These are phyloP conservation scores for Resseliella maxima DNA, from an alignment of 2,888 invertebrate species.

Conservation along the genomic window DNA sequence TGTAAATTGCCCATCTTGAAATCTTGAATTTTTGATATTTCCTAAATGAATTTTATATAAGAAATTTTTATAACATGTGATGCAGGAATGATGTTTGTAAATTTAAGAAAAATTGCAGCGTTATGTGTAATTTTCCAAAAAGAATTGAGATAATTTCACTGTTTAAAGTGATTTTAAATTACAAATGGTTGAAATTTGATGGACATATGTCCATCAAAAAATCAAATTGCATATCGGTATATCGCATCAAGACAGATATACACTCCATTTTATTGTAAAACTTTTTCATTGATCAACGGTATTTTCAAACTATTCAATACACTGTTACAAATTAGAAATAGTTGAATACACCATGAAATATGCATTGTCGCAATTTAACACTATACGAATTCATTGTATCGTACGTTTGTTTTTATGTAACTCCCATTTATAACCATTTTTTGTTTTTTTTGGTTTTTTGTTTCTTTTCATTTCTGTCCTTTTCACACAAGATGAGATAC, in stretches of 20 bases:
- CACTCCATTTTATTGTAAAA: not conserved
- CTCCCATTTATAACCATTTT: not conserved
- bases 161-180: constrained; percentile 51
- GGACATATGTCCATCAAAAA: constrained; percentile 38
- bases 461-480: not conserved
- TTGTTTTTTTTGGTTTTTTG: not conserved
- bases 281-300: constrained; percentile 16
- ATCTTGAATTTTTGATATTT: too few relatives aligned
- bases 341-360: not conserved
- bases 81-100: not conserved
- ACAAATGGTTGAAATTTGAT: constrained; percentile 9
- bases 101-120: not conserved
- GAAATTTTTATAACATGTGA: too few relatives aligned
- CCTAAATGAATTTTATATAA: too few relatives aligned
- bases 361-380: not conserved
- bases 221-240: constrained; percentile 22
- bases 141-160: not conserved
- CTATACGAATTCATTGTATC: not conserved
- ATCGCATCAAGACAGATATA: not conserved
- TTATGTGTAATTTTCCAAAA: not conserved
- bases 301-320: too few relatives aligned
- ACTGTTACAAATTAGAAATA: too few relatives aligned
- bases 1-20: too few relatives aligned
- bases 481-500: not conserved
- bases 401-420: not conserved